Percentiles rank a stretch among this genome's conserved stretches.
Conservation (phyloP, 2,113 vertebrate species). For the Piaya cayana region DNA sequence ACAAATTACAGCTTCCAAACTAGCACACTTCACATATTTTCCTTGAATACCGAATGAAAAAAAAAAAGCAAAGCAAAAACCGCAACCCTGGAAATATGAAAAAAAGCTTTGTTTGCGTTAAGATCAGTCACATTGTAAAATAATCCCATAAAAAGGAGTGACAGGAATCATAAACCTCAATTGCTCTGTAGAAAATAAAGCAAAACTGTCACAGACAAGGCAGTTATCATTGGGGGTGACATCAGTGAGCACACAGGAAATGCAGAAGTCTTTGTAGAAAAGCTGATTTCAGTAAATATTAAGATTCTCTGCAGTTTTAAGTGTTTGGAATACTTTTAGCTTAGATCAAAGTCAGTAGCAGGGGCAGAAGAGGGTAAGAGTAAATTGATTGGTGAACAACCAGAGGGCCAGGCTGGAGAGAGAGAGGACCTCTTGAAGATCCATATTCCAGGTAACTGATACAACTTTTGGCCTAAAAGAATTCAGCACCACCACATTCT, state of each 20-base stretch:
- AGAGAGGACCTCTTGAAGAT: not conserved
- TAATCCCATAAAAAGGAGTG: conserved; percentile 7
- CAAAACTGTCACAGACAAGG: not conserved
- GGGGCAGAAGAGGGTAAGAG: not conserved
- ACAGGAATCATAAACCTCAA: not conserved
- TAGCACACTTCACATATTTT: not conserved
- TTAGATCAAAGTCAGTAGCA: not conserved
- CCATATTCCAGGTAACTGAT: not conserved
- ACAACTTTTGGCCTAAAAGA: not conserved
- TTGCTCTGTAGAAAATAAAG: conserved; percentile 3
- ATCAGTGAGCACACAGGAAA: not conserved
- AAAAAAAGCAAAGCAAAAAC: not conserved
- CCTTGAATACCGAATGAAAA: not conserved
- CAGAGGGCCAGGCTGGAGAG: not conserved
- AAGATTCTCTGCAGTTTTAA: not conserved
- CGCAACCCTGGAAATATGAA: not conserved
- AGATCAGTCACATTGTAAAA: not conserved
- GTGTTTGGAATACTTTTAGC: not conserved
- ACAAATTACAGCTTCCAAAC: not conserved
- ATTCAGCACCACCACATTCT: not conserved
- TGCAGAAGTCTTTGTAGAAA: not conserved
- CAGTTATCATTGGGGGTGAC: not conserved
- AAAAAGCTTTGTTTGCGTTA: conserved; percentile 13
- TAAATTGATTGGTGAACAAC: not conserved
- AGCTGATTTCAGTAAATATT: not conserved